These are phyloP conservation scores for Nomada fucata DNA, from an alignment of 2,888 invertebrate genomes.

Conservation along the genomic window DNA sequence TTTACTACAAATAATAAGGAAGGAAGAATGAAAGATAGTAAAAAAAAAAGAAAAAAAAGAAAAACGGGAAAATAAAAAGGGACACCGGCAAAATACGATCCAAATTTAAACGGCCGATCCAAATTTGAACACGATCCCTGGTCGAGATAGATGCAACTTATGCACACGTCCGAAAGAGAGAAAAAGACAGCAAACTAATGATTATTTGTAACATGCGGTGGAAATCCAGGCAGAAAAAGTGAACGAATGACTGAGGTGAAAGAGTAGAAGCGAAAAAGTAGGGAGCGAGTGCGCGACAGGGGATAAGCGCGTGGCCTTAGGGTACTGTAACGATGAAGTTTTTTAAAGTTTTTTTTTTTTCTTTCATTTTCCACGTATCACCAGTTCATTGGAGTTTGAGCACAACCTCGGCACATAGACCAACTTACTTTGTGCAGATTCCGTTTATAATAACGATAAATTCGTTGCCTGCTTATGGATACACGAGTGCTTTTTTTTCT, in stretches of 20 bases:
- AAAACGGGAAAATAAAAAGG: not conserved
- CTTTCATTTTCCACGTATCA: constrained; percentile 17
- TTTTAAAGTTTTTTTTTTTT: constrained; percentile 5
- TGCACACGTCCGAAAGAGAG: constrained; percentile 43
- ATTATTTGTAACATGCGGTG: constrained; percentile 35
- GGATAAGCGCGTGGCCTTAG: constrained; percentile 45
- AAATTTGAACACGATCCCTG: constrained; percentile 9
- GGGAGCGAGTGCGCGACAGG: not conserved
- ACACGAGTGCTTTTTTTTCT: not conserved
- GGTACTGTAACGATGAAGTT: constrained; percentile 34
- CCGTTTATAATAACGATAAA: too few relatives aligned
- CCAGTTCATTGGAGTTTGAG: not conserved
- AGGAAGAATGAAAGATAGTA: not conserved
- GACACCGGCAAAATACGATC: constrained; percentile 35
- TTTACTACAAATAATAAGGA: constrained; percentile 38
- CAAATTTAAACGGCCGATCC: constrained; percentile 15
- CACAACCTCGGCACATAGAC: too few relatives aligned
- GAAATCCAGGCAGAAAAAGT: not conserved
- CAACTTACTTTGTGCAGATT: too few relatives aligned
- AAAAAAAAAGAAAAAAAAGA: not conserved
- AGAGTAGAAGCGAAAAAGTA: not conserved
- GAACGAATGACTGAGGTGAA: constrained; percentile 20
- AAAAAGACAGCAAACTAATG: not conserved
- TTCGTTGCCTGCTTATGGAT: too few relatives aligned
- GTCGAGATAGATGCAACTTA: constrained; percentile 44